phyloP scores from a whole-genome alignment of 2,113 vertebrate genomes.

The Oxygymnocypris stewartii region DNA sequence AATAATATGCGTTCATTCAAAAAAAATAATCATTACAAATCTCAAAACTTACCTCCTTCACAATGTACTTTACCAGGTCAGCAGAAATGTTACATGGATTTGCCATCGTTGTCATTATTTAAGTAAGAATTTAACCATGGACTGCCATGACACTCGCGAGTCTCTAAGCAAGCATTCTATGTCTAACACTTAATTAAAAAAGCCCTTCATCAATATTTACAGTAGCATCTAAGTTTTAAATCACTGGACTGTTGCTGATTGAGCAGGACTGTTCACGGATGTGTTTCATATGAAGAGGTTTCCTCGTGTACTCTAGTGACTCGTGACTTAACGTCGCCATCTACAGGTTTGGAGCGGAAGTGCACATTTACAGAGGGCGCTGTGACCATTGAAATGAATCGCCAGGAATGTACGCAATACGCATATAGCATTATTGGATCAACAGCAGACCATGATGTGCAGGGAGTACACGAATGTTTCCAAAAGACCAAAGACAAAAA shows the following conservation, averaged over 20 bases:
- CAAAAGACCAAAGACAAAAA: not conserved
- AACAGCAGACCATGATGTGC: not conserved
- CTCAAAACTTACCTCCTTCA: conserved; percentile 57
- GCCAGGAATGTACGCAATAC: not conserved
- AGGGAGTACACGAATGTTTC: not conserved
- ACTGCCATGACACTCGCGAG: not conserved
- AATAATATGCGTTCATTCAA: not conserved
- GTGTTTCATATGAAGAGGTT: not conserved
- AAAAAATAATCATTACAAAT: not conserved
- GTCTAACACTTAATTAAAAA: not conserved
- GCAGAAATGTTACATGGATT: conserved; percentile 60
- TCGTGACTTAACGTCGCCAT: not conserved
- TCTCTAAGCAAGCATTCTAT: not conserved
- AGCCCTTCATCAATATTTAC: not conserved
- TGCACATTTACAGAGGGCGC: conserved; percentile 5
- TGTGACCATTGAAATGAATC: not conserved
- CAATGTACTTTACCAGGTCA: conserved; percentile 64
- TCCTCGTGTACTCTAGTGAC: not conserved
- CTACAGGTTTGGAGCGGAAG: conserved; percentile 10
- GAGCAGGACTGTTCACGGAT: not conserved
- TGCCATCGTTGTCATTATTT: conserved; percentile 57
- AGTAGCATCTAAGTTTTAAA: not conserved
- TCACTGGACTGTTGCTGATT: not conserved
- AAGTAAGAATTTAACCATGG: not conserved
- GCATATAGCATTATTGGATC: not conserved